Conservation (phyloP, 2,888 invertebrate species). For the Asteroscopus sphinx region DNA sequence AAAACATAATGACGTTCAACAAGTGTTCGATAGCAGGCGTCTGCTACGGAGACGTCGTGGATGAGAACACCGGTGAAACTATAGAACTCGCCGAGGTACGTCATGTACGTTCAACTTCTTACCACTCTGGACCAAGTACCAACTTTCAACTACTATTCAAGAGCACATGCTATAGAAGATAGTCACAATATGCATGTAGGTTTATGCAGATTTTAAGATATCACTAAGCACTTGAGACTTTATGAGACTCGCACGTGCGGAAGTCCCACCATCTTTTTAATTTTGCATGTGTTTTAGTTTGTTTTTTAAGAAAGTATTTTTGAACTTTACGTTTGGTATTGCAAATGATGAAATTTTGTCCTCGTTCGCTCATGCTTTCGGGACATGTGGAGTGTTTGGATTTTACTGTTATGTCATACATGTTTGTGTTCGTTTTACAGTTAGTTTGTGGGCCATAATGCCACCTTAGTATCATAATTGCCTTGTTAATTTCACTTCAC, state of each 20-base stretch:
- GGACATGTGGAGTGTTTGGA: slow-evolving; percentile 71
- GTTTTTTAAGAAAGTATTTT: slow-evolving; percentile 54
- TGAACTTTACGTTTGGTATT: slow-evolving; percentile 51
- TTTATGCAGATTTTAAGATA: slow-evolving; percentile 52
- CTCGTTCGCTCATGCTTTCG: slow-evolving; percentile 72
- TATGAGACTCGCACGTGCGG: slow-evolving; percentile 65
- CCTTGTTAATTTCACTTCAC: slow-evolving; percentile 56
- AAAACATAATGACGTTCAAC: slow-evolving; percentile 99
- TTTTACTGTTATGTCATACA: slow-evolving; percentile 62
- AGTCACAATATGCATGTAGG: slow-evolving; percentile 58
- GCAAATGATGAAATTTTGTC: slow-evolving; percentile 64
- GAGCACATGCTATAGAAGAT: slow-evolving; percentile 64
- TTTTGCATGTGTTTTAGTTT: slow-evolving; percentile 78
- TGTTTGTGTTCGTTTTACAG: slow-evolving; percentile 69
- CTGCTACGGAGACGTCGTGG: slow-evolving; percentile 97
- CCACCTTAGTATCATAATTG: slow-evolving; percentile 47
- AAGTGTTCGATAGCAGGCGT: slow-evolving; percentile 98
- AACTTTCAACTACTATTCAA: slow-evolving; percentile 44
- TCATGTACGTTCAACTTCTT: slow-evolving; percentile 48
- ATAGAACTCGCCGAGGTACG: slow-evolving; percentile 96
- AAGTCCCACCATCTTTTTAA: slow-evolving; percentile 56
- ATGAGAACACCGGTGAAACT: slow-evolving; percentile 96
- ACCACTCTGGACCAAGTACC: slow-evolving; percentile 22
- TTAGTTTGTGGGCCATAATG: slow-evolving; percentile 71
- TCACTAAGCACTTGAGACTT: slow-evolving; percentile 53